Evolutionary conservation across 2,888 invertebrate genomes (phyloP).

Genomic region (Matsumyia berberina): DNA sequence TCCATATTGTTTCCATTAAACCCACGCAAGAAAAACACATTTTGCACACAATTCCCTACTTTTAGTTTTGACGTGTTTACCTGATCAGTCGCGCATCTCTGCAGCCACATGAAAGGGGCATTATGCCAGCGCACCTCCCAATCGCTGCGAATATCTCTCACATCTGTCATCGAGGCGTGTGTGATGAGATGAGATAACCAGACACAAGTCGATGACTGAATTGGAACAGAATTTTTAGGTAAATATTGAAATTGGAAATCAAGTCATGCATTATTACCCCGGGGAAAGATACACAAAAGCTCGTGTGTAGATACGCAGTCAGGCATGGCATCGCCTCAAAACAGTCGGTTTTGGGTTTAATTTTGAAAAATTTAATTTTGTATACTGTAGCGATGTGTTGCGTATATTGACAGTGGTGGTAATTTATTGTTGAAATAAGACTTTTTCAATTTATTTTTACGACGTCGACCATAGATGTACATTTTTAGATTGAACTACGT

Average conservation of each 20-base stretch:
- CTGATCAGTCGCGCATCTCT: constrained; percentile 5
- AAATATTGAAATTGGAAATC: constrained; percentile 44
- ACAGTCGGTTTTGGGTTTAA: too few species aligned
- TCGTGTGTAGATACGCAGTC: background rate
- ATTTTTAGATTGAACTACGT: background rate
- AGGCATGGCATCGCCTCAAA: background rate
- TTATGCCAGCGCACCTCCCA: background rate
- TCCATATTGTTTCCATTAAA: background rate
- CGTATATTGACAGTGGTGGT: constrained; percentile 7
- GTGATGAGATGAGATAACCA: constrained; percentile 40
- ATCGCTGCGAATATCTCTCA: constrained; percentile 1
- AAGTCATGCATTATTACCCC: constrained; percentile 36
- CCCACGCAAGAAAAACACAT: background rate
- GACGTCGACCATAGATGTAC: constrained; percentile 13
- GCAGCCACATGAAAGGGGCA: background rate
- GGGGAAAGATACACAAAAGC: constrained; percentile 27
- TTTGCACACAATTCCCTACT: background rate
- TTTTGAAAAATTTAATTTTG: background rate
- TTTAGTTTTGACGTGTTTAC: constrained; percentile 30
- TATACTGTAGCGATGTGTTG: background rate
- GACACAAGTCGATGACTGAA: constrained; percentile 33
- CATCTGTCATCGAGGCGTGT: constrained; percentile 21
- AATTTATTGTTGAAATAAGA: constrained; percentile 3
- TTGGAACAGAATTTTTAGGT: constrained; percentile 29
- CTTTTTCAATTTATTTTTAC: constrained; percentile 4